phyloP scores from a whole-genome alignment of 1,140 invertebrate genomes.

The Andrena cerasifolii region DNA sequence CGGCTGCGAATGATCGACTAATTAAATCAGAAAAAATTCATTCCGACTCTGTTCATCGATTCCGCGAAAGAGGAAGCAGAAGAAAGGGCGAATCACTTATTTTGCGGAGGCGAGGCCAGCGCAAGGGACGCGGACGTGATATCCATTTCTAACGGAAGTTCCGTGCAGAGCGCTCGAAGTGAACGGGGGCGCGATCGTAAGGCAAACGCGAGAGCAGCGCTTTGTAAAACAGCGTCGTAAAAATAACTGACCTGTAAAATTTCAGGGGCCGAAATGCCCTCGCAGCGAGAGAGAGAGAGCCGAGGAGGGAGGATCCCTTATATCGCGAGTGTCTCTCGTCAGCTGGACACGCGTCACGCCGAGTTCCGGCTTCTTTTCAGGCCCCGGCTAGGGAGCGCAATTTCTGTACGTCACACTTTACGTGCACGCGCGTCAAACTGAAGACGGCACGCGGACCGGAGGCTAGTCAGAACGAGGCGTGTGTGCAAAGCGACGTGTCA shows the following conservation, averaged over 20 bases:
- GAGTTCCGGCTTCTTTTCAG: slow-evolving; percentile 45
- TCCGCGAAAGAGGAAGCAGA: too few species aligned
- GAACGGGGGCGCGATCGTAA: background rate
- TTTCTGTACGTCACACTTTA: too few species aligned
- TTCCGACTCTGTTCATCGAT: too few species aligned
- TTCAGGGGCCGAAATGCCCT: background rate
- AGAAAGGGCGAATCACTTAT: background rate
- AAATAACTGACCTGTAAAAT: slow-evolving; percentile 21
- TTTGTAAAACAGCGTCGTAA: background rate
- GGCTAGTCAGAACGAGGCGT: background rate
- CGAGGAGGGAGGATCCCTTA: background rate
- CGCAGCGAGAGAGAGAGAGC: too few species aligned
- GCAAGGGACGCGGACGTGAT: background rate
- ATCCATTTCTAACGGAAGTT: background rate
- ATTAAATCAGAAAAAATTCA: too few species aligned
- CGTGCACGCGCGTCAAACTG: slow-evolving; percentile 3
- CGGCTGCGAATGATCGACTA: too few species aligned
- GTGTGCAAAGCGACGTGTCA: background rate
- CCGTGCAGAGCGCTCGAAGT: background rate
- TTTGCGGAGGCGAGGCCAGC: background rate
- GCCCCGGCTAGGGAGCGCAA: too few species aligned
- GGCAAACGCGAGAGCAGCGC: background rate
- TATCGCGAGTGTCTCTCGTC: background rate
- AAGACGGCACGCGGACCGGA: background rate
- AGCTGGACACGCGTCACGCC: slow-evolving; percentile 2